Evolutionary conservation across 2,888 invertebrate species (phyloP).

Genomic region (Tortrix viridana): DNA sequence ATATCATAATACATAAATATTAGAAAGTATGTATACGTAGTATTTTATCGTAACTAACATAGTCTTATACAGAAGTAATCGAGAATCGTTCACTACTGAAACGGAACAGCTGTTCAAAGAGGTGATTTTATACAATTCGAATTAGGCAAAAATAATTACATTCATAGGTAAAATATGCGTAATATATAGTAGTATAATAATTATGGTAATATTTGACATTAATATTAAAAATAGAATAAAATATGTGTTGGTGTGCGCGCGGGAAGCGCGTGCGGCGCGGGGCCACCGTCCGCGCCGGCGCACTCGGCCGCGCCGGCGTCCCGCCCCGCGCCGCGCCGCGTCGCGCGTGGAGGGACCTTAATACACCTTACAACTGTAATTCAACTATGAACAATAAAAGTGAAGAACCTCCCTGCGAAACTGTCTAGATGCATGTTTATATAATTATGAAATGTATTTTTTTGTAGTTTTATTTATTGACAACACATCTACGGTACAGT

Average conservation of each 20-base stretch:
- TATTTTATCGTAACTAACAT: slow-evolving; percentile 71
- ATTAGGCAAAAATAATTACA: slow-evolving; percentile 83
- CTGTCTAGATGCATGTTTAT: slow-evolving; percentile 78
- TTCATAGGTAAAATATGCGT: slow-evolving; percentile 82
- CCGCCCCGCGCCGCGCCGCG: slow-evolving; percentile 47
- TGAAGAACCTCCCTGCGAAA: slow-evolving; percentile 81
- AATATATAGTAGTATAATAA: slow-evolving; percentile 81
- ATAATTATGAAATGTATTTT: slow-evolving; percentile 81
- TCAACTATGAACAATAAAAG: slow-evolving; percentile 82
- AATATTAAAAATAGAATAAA: slow-evolving; percentile 84
- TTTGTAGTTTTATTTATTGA: slow-evolving; percentile 81
- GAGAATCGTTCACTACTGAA: slow-evolving; percentile 79
- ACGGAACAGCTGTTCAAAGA: slow-evolving; percentile 77
- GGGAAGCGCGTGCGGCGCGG: slow-evolving; percentile 65
- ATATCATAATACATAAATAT: slow-evolving; percentile 81
- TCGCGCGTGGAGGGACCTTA: slow-evolving; percentile 58
- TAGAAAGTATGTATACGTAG: slow-evolving; percentile 80
- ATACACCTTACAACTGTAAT: slow-evolving; percentile 74
- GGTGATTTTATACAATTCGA: slow-evolving; percentile 84
- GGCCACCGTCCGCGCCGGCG: slow-evolving; percentile 45
- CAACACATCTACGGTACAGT: slow-evolving; percentile 84
- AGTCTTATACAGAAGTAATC: slow-evolving; percentile 82
- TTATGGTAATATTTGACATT: slow-evolving; percentile 84
- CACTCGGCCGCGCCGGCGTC: slow-evolving; percentile 44
- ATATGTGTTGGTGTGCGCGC: slow-evolving; percentile 82